Evolutionary conservation across 2,113 vertebrate genomes (phyloP).

Genomic region (Percopsis transmontana): DNA sequence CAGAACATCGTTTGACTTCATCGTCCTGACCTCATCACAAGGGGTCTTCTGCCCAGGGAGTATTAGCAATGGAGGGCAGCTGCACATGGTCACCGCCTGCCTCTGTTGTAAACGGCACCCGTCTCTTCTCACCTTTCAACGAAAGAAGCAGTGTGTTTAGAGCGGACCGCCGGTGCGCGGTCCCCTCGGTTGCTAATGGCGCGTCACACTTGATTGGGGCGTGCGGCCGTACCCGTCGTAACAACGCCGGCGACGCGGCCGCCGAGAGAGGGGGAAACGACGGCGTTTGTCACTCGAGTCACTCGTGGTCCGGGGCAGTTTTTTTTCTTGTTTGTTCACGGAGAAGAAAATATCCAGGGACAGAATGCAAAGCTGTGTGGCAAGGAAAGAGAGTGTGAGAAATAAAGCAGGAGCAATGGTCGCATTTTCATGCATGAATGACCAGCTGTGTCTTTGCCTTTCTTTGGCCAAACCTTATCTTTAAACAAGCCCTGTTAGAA

Average conservation of each 20-base stretch:
- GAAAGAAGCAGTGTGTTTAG: conserved; percentile 22
- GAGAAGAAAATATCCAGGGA: conserved; percentile 13
- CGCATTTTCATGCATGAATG: neutral
- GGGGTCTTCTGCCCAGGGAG: too few species aligned
- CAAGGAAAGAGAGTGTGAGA: conserved; percentile 55
- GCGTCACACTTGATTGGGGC: conserved; percentile 58
- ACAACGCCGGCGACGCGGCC: conserved; percentile 71
- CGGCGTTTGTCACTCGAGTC: conserved; percentile 70
- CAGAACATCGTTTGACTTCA: too few species aligned
- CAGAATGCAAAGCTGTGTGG: neutral
- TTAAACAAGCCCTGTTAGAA: neutral
- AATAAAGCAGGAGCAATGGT: neutral
- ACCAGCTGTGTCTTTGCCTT: neutral
- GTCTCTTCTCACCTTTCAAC: conserved; percentile 13
- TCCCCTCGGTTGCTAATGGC: conserved; percentile 69
- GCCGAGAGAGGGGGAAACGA: conserved; percentile 58
- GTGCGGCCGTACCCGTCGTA: conserved; percentile 42
- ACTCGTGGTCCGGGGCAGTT: conserved; percentile 63
- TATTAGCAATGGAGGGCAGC: too few species aligned
- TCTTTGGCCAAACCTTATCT: neutral
- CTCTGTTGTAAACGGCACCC: neutral
- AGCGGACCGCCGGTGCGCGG: conserved; percentile 31
- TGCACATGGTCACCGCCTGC: too few species aligned
- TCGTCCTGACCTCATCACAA: too few species aligned
- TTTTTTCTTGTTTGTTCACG: conserved; percentile 39